Evolutionary conservation across 1,140 invertebrate species (phyloP), one percentile per base, ranked within the genome.

Genomic region (Magallana angulata): DNA sequence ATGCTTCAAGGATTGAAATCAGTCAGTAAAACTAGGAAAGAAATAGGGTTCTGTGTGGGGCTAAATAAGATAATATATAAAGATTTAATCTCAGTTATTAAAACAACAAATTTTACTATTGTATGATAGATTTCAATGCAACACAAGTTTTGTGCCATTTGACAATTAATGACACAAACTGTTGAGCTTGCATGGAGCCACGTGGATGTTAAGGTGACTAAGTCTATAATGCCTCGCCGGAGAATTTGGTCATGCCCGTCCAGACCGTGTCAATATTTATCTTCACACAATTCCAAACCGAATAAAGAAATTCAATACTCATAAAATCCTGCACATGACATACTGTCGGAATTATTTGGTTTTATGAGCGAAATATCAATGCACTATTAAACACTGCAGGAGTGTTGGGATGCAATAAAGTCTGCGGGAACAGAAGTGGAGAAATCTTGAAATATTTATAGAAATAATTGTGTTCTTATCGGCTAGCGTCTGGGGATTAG

Each of bases 301-400:
- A 71, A 71, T 71, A 71, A 71, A 71, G 64, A 71, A 71, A 71
- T 71, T 71, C 64, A 71, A 71, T 71, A 71, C 64, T 71, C 64
- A 71, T 71, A 71, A 71, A 71, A 71, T 71, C 64, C 64, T 30
- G 9, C 30, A 71, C 64, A 71, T 71, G 64, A 24, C 64, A 71
- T 7, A 24, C 64, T 71, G 64, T 71, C 64, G n/a, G 64, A 24
- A 9, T 24, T 71, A 71, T 71, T 24, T 9, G 7, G 6, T 30
- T 68, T 18, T 71, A 71, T 18, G 64, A 71, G 24, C 18, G 24
- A 30, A 71, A 71, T 71, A 71, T 71, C 64, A 30, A 71, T 71
- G 64, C 64, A 71, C 64, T 71, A 11, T 71, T 71, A 71, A 71
- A 24, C 64, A 11, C 18, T 36, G n/a, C 64, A 71, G n/a, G n/a